phyloP scores from a whole-genome alignment of 2,797 vertebrate species.

The Rhabdomys pumilio region DNA sequence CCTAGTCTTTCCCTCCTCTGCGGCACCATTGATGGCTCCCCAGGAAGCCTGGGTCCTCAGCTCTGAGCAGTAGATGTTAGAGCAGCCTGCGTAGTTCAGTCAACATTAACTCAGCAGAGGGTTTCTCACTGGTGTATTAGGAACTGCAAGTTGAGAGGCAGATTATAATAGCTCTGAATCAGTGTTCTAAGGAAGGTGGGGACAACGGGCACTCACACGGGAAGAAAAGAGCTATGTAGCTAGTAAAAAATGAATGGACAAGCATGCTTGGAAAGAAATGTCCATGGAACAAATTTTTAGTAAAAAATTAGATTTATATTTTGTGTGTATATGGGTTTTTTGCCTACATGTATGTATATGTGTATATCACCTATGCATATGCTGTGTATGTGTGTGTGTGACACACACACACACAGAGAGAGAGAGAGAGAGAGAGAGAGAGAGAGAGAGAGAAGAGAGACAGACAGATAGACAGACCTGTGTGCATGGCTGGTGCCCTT shows the following conservation, averaged over 20 bases:
- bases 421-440: not conserved
- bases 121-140: not conserved
- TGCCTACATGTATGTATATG: not conserved
- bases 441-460: too few species aligned
- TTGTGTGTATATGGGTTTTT: not conserved
- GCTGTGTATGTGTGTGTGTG: not conserved
- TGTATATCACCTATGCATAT: too few species aligned
- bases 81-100: not conserved
- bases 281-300: not conserved
- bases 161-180: not conserved
- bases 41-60: not conserved
- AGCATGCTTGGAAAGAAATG: not conserved
- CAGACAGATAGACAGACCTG: too few species aligned
- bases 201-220: not conserved
- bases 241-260: not conserved
- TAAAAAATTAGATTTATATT: too few species aligned
- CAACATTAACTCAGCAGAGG: not conserved
- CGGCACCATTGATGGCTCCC: not conserved
- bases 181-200: not conserved
- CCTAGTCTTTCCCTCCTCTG: not conserved
- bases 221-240: not conserved
- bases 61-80: not conserved
- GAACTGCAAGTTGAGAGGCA: not conserved
- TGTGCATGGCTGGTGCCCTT: not conserved
- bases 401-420: too few species aligned